Evolutionary conservation across 2,888 invertebrate species (phyloP).

Genomic region (Argynnis bischoffii): DNA sequence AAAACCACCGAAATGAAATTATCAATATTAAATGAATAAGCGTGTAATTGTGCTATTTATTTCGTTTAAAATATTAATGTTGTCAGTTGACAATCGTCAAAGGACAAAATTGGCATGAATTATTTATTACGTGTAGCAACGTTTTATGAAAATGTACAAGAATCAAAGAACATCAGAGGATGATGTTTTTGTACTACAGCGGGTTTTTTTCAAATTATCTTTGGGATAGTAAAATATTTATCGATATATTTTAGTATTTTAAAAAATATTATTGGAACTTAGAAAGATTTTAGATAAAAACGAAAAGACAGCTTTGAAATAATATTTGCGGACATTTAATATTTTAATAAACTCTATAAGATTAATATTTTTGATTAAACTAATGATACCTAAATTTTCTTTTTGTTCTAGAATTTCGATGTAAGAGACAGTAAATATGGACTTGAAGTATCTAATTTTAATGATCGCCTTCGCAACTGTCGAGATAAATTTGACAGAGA

Average conservation of each 20-base stretch:
- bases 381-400: background rate
- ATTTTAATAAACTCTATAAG: no score
- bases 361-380: background rate
- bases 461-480: slow-evolving; percentile 75
- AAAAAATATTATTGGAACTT: no score
- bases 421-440: slow-evolving; percentile 68
- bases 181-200: background rate
- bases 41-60: slow-evolving; percentile 12
- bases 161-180: slow-evolving; percentile 9
- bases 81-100: slow-evolving; percentile 7
- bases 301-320: no score
- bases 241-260: no score
- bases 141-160: slow-evolving; percentile 14
- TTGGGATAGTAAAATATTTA: no score
- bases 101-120: slow-evolving; percentile 18
- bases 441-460: slow-evolving; percentile 74
- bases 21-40: slow-evolving; percentile 6
- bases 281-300: no score
- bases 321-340: no score
- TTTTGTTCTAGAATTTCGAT: slow-evolving; percentile 72
- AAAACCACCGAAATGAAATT: background rate
- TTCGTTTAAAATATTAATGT: slow-evolving; percentile 13
- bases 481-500: slow-evolving; percentile 76
- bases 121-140: slow-evolving; percentile 9
- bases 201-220: no score